Conservation (phyloP, 2,797 vertebrate species). For the Malurus leucopterus region DNA sequence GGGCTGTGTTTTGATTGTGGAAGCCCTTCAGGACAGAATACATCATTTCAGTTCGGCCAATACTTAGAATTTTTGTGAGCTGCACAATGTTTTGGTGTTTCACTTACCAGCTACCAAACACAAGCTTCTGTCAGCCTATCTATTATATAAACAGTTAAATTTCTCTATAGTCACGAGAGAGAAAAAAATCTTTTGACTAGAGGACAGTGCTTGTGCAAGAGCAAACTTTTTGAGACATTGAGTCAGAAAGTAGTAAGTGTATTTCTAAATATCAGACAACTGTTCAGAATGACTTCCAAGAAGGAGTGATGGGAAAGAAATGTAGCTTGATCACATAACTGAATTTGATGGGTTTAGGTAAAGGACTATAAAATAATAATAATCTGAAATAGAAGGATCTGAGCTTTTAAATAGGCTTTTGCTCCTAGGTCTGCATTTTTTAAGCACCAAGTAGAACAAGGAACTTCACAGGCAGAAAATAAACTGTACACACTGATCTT, state of each 20-base stretch:
- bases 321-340: not conserved
- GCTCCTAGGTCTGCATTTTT: not conserved
- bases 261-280: not conserved
- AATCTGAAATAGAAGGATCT: not conserved
- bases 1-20: not conserved
- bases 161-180: not conserved
- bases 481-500: not conserved
- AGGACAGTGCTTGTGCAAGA: not conserved
- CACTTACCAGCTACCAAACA: not conserved
- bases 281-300: not conserved
- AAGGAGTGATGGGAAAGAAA: not conserved
- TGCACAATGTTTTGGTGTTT: not conserved
- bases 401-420: not conserved
- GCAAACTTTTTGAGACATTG: not conserved
- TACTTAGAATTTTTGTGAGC: not conserved
- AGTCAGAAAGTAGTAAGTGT: not conserved
- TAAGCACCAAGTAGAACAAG: not conserved
- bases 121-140: not conserved
- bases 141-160: not conserved
- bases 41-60: not conserved
- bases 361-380: not conserved
- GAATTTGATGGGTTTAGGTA: not conserved
- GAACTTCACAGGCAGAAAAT: not conserved
- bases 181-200: not conserved
- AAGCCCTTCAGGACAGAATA: not conserved